These are phyloP conservation scores for Stomatorhinus walkeri DNA, from an alignment of 2,797 vertebrate species.

Conservation along the genomic window DNA sequence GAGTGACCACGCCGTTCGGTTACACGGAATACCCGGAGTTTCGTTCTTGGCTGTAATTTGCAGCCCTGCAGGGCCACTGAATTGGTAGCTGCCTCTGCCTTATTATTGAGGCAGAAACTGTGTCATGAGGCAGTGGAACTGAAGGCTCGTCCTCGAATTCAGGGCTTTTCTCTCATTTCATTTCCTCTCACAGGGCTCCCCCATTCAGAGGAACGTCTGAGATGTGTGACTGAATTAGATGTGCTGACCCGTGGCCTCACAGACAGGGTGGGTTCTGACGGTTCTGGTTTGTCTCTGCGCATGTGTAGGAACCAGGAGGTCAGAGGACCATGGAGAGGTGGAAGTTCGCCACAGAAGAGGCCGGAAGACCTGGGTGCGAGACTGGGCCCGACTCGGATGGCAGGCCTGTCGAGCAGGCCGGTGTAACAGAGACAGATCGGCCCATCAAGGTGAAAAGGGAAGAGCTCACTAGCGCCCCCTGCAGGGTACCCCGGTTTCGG, in stretches of 20 bases:
- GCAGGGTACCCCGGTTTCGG: constrained; percentile 47
- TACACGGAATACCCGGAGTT: neutral
- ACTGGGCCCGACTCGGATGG: neutral
- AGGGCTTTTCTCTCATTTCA: neutral
- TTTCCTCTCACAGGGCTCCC: neutral
- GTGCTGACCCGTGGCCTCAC: neutral
- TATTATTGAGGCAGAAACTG: neutral
- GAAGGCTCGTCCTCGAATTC: neutral
- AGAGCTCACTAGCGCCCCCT: constrained; percentile 34
- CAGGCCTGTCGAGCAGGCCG: constrained; percentile 18
- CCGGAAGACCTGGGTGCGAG: constrained; percentile 24
- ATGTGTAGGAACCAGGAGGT: neutral
- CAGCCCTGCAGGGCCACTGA: neutral
- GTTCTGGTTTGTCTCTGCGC: neutral
- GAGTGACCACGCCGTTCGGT: neutral
- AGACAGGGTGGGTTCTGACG: neutral
- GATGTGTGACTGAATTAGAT: neutral
- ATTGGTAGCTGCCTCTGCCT: neutral
- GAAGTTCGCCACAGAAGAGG: constrained; percentile 20
- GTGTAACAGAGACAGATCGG: constrained; percentile 20
- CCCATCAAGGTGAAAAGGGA: constrained; percentile 30
- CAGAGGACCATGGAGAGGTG: constrained; percentile 34
- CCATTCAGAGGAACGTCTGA: neutral
- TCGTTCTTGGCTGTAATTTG: neutral
- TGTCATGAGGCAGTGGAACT: neutral